Percentiles rank a stretch among this genome's conserved stretches.
Evolutionary conservation across 1,140 invertebrate species (phyloP).

Genomic region (Oryzaephilus surinamensis): DNA sequence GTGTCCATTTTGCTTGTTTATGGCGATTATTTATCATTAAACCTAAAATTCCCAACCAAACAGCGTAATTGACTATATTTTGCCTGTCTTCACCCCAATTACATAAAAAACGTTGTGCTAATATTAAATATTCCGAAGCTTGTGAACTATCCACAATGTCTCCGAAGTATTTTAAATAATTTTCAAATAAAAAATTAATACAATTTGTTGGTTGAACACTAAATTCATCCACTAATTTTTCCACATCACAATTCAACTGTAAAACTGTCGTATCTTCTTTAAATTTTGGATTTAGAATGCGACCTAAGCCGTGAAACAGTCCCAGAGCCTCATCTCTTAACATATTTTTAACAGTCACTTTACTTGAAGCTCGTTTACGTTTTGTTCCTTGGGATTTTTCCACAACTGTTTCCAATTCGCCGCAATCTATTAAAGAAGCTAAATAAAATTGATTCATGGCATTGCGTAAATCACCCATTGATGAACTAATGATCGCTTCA

Average conservation of each 20-base stretch:
- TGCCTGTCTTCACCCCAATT: slow-evolving; percentile 54
- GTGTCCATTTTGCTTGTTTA: slow-evolving; percentile 58
- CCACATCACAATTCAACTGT: slow-evolving; percentile 49
- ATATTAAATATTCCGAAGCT: slow-evolving; percentile 48
- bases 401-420: slow-evolving; percentile 16
- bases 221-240: slow-evolving; percentile 53
- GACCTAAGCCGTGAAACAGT: slow-evolving; percentile 61
- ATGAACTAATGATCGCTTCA: slow-evolving; percentile 55
- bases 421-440: slow-evolving; percentile 52
- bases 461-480: slow-evolving; percentile 58
- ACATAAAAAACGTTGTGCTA: slow-evolving; percentile 49
- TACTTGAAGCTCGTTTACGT: slow-evolving; percentile 19
- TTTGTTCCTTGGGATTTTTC: slow-evolving; percentile 33
- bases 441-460: slow-evolving; percentile 62
- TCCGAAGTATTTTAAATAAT: slow-evolving; percentile 60
- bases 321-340: slow-evolving; percentile 55
- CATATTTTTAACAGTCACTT: slow-evolving; percentile 39
- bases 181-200: slow-evolving; percentile 57
- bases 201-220: slow-evolving; percentile 50
- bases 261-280: slow-evolving; percentile 24
- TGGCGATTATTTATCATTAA: slow-evolving; percentile 58
- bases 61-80: slow-evolving; percentile 37
- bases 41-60: slow-evolving; percentile 51
- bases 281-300: slow-evolving; percentile 67
- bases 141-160: slow-evolving; percentile 43